A percentile compares a stretch with the other conserved stretches of the same genome.
Conservation (phyloP, 2,797 vertebrate species). For the Micromesistius poutassou region DNA sequence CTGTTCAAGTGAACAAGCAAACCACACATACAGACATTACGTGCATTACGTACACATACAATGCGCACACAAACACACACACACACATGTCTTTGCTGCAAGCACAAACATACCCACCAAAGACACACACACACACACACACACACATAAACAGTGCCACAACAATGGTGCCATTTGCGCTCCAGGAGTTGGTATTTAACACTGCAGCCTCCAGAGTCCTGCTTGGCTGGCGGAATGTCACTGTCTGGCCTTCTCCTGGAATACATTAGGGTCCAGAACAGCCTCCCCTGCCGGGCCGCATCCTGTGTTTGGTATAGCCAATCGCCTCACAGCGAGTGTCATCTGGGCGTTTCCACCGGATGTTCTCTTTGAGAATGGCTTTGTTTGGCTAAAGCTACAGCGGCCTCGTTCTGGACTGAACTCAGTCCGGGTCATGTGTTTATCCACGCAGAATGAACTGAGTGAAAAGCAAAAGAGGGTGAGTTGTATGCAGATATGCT, state of each 20-base stretch:
- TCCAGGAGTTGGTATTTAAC: conserved; percentile 70
- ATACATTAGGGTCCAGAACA: conserved; percentile 28
- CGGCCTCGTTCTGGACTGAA: not conserved
- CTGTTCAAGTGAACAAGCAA: not conserved
- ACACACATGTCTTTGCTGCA: not conserved
- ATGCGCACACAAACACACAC: too few species aligned
- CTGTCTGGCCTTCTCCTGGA: conserved; percentile 63
- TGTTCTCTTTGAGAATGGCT: not conserved
- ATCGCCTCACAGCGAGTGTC: not conserved
- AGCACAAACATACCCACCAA: not conserved
- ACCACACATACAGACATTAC: not conserved
- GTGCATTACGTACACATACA: not conserved
- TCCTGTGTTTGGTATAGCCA: not conserved
- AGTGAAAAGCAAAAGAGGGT: not conserved
- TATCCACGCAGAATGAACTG: not conserved
- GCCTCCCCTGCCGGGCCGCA: not conserved
- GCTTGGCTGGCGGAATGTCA: conserved; percentile 66
- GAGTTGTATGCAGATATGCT: not conserved
- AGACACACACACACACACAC: conserved; percentile 34
- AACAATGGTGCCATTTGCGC: conserved; percentile 59
- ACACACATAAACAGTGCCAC: conserved; percentile 21
- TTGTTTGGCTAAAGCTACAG: not conserved
- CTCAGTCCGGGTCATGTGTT: not conserved
- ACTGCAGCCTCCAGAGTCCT: conserved; percentile 46
- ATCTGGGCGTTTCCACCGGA: not conserved